Percentiles rank a stretch among this genome's conserved stretches.
These are phyloP conservation scores for Plemyria rubiginata DNA, from an alignment of 2,888 invertebrate genomes.

Conservation along the genomic window DNA sequence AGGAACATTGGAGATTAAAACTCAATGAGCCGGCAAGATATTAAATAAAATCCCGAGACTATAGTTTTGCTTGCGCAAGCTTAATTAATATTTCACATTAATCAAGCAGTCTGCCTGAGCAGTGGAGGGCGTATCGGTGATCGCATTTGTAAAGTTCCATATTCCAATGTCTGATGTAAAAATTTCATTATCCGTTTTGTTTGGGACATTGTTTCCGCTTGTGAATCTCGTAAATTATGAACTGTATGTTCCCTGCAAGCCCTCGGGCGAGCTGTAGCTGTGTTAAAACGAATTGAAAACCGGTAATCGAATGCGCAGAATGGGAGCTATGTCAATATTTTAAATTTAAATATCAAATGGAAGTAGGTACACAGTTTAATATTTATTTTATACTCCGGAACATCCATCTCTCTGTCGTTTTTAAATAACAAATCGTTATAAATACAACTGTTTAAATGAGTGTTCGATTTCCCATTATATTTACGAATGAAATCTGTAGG, in stretches of 20 bases:
- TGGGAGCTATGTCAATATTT: conserved; percentile 82
- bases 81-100: conserved; percentile 49
- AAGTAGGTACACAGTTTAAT: conserved; percentile 62
- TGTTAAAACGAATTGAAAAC: conserved; percentile 82
- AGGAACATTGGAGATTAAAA: conserved; percentile 78
- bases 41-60: conserved; percentile 62
- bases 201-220: conserved; percentile 75
- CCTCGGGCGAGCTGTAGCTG: conserved; percentile 69
- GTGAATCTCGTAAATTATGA: conserved; percentile 79
- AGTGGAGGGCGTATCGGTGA: conserved; percentile 47
- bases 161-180: conserved; percentile 75
- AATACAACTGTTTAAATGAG: conserved; percentile 29
- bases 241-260: conserved; percentile 74
- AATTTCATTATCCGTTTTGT: conserved; percentile 80
- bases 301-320: conserved; percentile 81
- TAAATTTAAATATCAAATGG: conserved; percentile 79
- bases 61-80: conserved; percentile 53
- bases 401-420: conserved; percentile 63
- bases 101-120: conserved; percentile 29
- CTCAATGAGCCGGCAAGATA: conserved; percentile 74
- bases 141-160: conserved; percentile 64
- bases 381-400: conserved; percentile 68
- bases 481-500: conserved; percentile 14
- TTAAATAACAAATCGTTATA: conserved; percentile 50
- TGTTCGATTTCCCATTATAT: conserved; percentile 23